These are phyloP conservation scores for Ginglymostoma cirratum DNA, from an alignment of 2,113 vertebrate species.

Conservation along the genomic window DNA sequence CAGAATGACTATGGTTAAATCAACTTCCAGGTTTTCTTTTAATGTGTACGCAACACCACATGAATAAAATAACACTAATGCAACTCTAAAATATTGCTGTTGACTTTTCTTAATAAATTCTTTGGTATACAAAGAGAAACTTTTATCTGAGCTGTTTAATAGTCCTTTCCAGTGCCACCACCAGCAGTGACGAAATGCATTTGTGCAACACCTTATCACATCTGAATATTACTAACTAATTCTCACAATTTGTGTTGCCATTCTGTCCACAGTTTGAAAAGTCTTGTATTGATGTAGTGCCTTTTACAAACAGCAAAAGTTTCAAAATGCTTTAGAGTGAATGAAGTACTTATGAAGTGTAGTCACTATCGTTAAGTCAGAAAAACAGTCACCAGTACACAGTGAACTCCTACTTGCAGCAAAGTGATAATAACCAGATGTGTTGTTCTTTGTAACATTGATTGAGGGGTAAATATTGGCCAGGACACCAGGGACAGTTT, in stretches of 20 bases:
- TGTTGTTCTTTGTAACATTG: no score
- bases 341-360: no score
- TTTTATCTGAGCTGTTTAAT: background rate
- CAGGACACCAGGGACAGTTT: no score
- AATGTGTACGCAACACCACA: background rate
- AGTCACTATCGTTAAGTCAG: no score
- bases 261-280: no score
- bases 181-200: background rate
- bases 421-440: no score
- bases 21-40: background rate
- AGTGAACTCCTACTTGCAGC: no score
- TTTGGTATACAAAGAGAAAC: background rate
- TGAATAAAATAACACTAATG: background rate
- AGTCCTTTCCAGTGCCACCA: background rate
- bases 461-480: no score
- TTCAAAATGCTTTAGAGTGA: no score
- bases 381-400: background rate
- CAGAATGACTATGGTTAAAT: background rate
- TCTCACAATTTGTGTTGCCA: background rate
- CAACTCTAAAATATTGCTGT: background rate
- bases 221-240: background rate
- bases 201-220: background rate
- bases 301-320: no score
- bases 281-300: no score
- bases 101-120: background rate